Evolutionary conservation across 2,797 vertebrate genomes (phyloP).

Genomic region (Brachyalestes nurse): DNA sequence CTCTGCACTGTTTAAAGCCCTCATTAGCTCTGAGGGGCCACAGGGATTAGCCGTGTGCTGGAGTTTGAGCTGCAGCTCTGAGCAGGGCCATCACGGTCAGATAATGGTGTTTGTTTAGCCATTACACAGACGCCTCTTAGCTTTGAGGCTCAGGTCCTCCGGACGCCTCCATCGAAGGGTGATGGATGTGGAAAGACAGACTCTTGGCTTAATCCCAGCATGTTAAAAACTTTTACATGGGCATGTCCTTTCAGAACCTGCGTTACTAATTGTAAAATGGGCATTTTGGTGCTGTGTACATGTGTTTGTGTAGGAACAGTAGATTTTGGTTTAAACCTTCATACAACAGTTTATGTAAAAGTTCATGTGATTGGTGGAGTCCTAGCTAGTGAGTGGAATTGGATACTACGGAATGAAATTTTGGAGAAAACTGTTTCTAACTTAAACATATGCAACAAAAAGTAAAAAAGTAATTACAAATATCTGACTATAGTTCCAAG

Average conservation of each 20-base stretch:
- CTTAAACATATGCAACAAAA: too few species aligned
- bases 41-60: slow-evolving; percentile 71
- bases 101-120: slow-evolving; percentile 82
- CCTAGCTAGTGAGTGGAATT: too few species aligned
- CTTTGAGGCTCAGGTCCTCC: slow-evolving; percentile 43
- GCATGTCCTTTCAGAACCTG: slow-evolving; percentile 1
- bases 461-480: too few species aligned
- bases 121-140: slow-evolving; percentile 52
- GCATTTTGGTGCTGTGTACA: not conserved
- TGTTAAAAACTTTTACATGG: slow-evolving; percentile 16
- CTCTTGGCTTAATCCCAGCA: slow-evolving; percentile 41
- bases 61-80: slow-evolving; percentile 66
- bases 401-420: too few species aligned
- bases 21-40: slow-evolving; percentile 52
- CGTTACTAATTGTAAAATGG: slow-evolving; percentile 13
- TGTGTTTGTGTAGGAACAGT: not conserved
- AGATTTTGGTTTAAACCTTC: not conserved
- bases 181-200: slow-evolving; percentile 37
- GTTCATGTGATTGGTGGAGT: too few species aligned
- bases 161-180: slow-evolving; percentile 38
- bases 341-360: too few species aligned
- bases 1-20: slow-evolving; percentile 41
- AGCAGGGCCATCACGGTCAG: slow-evolving; percentile 67
- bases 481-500: too few species aligned
- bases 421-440: too few species aligned